Percentiles rank a stretch among this genome's conserved stretches.
Evolutionary conservation across 2,113 vertebrate species (phyloP).

Genomic region (Centropus unirufus): DNA sequence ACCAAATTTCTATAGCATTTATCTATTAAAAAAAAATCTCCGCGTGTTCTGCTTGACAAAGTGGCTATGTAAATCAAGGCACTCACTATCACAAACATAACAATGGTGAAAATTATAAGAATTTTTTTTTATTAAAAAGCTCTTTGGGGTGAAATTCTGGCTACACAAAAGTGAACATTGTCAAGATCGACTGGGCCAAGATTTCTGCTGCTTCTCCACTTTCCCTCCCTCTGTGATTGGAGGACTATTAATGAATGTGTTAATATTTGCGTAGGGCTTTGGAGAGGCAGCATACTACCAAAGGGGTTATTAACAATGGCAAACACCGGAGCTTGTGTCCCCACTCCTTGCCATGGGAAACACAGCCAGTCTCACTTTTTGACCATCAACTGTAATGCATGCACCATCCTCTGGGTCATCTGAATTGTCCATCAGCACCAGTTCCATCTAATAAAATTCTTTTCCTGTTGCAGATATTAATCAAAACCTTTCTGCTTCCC

Average conservation of each 20-base stretch:
- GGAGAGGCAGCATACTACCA: not conserved
- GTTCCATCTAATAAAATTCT: not conserved
- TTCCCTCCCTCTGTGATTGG: not conserved
- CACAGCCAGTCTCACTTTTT: not conserved
- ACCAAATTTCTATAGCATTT: not conserved
- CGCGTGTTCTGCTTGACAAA: not conserved
- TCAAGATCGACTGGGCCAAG: not conserved
- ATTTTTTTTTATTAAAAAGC: not conserved
- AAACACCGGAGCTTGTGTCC: not conserved
- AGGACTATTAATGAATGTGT: not conserved
- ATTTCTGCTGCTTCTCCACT: not conserved
- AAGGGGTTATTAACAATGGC: not conserved
- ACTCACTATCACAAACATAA: rapidly evolving
- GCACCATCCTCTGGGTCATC: not conserved
- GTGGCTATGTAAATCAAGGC: not conserved
- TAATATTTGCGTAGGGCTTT: not conserved
- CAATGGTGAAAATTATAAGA: rapidly evolving
- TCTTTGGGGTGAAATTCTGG: not conserved
- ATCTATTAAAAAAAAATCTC: no score
- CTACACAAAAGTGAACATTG: not conserved
- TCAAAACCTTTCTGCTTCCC: not conserved
- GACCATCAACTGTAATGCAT: not conserved
- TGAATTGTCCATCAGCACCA: not conserved
- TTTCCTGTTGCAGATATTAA: not conserved
- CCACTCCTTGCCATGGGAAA: not conserved